Percentiles rank a stretch among this genome's conserved stretches.
phyloP scores from a whole-genome alignment of 2,113 vertebrate genomes.

The Pelmatolapia mariae region DNA sequence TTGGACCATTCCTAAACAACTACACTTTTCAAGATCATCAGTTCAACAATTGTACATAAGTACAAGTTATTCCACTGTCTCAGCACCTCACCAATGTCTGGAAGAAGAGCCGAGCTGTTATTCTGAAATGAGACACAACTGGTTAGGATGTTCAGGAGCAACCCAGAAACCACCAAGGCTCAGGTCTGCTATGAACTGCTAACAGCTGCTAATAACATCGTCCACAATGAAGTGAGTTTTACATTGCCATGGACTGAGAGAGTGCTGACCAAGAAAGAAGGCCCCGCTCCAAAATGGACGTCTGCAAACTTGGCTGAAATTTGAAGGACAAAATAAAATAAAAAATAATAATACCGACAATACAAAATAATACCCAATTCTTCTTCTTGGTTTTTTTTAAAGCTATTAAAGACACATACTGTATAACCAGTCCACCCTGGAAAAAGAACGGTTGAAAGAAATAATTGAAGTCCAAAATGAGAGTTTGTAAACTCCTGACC shows the following conservation, averaged over 20 bases:
- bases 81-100: accelerated
- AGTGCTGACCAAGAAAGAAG: background rate
- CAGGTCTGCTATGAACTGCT: background rate
- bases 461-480: background rate
- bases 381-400: background rate
- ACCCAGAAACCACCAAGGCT: background rate
- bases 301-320: background rate
- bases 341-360: background rate
- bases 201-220: background rate
- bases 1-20: background rate
- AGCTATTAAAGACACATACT: accelerated
- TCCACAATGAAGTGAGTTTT: background rate
- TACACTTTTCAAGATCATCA: background rate
- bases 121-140: background rate
- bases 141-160: background rate
- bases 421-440: background rate
- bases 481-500: background rate
- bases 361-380: accelerated
- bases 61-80: background rate
- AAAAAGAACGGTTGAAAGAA: background rate
- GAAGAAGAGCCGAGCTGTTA: background rate
- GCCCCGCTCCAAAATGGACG: accelerated
- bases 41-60: background rate
- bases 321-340: background rate
- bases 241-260: accelerated